Evolutionary conservation across 2,113 vertebrate genomes (phyloP).

Genomic region (Gallinago media): DNA sequence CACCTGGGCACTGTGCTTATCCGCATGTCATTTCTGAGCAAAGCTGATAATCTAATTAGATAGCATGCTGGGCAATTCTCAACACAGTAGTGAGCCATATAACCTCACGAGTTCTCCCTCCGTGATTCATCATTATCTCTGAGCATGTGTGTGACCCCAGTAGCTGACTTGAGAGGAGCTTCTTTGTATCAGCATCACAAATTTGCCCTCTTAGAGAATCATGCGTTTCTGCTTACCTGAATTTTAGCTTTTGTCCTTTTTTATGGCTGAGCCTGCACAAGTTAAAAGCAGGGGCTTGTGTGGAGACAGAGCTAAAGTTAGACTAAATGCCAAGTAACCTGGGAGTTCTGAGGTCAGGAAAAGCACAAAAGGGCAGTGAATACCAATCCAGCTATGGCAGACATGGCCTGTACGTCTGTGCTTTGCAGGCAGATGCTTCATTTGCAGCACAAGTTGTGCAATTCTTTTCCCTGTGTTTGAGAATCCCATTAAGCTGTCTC

Average conservation of each 20-base stretch:
- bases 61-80: neutral
- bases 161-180: neutral
- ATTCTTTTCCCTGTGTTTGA: neutral
- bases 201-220: neutral
- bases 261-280: neutral
- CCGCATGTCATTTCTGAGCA: neutral
- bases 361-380: neutral
- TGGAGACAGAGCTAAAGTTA: neutral
- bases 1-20: neutral
- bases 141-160: neutral
- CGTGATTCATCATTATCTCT: neutral
- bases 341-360: neutral
- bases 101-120: neutral
- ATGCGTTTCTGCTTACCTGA: neutral
- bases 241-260: neutral
- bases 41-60: slow-evolving; percentile 27
- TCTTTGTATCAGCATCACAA: neutral
- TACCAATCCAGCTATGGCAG: neutral
- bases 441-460: neutral
- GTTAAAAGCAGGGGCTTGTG: neutral
- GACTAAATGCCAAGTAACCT: neutral
- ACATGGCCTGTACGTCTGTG: neutral
- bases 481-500: neutral
- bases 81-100: neutral
- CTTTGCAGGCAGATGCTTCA: neutral